These are phyloP conservation scores for Argynnis bischoffii DNA, from an alignment of 2,888 invertebrate genomes.

Conservation along the genomic window DNA sequence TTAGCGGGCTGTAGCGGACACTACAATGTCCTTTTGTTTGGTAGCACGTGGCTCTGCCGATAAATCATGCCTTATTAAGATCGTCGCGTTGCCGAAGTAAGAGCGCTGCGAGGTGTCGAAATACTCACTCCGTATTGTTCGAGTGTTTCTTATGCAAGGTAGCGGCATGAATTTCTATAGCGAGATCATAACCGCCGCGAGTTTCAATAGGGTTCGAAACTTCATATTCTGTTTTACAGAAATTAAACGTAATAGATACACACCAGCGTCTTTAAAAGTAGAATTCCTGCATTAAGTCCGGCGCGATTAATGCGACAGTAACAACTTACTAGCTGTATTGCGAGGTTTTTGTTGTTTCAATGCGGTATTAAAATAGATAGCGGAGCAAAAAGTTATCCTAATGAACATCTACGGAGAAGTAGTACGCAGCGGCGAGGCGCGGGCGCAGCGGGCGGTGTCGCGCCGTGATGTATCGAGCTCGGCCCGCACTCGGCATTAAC, in stretches of 20 bases:
- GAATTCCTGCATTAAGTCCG: neutral
- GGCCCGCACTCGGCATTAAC: slow-evolving; percentile 14
- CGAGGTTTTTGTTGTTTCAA: slow-evolving; percentile 19
- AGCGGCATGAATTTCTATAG: neutral
- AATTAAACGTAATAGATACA: neutral
- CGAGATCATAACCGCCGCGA: neutral
- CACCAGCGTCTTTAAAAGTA: neutral
- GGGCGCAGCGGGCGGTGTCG: slow-evolving; percentile 28
- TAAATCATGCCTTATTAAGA: slow-evolving; percentile 38
- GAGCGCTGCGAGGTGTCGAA: slow-evolving; percentile 9
- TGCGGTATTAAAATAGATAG: slow-evolving; percentile 25
- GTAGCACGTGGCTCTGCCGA: slow-evolving; percentile 27
- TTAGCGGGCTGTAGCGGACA: slow-evolving; percentile 30
- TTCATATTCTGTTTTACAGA: neutral
- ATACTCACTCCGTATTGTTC: slow-evolving; percentile 1
- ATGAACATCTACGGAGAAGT: slow-evolving; percentile 25
- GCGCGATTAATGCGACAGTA: slow-evolving; percentile 1
- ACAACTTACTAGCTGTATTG: slow-evolving; percentile 6
- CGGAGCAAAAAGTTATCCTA: slow-evolving; percentile 29
- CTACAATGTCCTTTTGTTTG: slow-evolving; percentile 36
- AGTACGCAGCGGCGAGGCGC: slow-evolving; percentile 18
- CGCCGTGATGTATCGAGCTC: slow-evolving; percentile 11
- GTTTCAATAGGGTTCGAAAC: neutral
- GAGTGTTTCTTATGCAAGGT: neutral
- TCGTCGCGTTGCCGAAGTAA: slow-evolving; percentile 1